A percentile compares a stretch with the other conserved stretches of the same genome.
phyloP scores from a whole-genome alignment of 2,888 invertebrate genomes.

The Amiota minor region DNA sequence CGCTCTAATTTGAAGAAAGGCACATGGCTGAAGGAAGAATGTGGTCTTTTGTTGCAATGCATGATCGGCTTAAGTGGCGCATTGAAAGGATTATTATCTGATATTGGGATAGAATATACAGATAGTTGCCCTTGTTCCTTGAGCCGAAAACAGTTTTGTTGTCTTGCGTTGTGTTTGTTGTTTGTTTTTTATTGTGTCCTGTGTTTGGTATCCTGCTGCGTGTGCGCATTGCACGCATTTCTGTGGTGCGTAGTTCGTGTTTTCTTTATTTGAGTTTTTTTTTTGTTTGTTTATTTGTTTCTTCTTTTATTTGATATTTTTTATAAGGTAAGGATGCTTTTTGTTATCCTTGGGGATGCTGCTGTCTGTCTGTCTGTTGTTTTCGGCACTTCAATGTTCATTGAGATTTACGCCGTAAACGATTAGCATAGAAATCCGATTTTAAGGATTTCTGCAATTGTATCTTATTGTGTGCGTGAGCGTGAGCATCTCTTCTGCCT shows the following conservation, averaged over 20 bases:
- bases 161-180: conserved; percentile 25
- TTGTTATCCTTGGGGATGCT: conserved; percentile 27
- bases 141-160: neutral
- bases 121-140: too few relatives aligned
- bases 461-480: conserved; percentile 40
- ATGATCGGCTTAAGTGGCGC: conserved; percentile 74
- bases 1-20: conserved; percentile 44
- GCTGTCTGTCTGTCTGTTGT: neutral
- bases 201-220: conserved; percentile 56
- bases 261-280: conserved; percentile 31
- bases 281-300: conserved; percentile 24
- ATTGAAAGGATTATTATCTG: conserved; percentile 72
- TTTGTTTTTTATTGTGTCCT: conserved; percentile 35
- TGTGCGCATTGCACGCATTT: conserved; percentile 49
- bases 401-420: conserved; percentile 59
- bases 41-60: conserved; percentile 52
- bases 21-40: conserved; percentile 21
- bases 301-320: conserved; percentile 28
- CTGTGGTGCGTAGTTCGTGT: conserved; percentile 47
- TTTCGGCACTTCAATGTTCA: conserved; percentile 52
- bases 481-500: conserved; percentile 18
- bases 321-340: conserved; percentile 17
- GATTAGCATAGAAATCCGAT: conserved; percentile 71
- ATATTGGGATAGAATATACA: conserved; percentile 30
- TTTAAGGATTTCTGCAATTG: conserved; percentile 63